Evolutionary conservation across 2,888 invertebrate species (phyloP).

Genomic region (Perizoma affinitatum): DNA sequence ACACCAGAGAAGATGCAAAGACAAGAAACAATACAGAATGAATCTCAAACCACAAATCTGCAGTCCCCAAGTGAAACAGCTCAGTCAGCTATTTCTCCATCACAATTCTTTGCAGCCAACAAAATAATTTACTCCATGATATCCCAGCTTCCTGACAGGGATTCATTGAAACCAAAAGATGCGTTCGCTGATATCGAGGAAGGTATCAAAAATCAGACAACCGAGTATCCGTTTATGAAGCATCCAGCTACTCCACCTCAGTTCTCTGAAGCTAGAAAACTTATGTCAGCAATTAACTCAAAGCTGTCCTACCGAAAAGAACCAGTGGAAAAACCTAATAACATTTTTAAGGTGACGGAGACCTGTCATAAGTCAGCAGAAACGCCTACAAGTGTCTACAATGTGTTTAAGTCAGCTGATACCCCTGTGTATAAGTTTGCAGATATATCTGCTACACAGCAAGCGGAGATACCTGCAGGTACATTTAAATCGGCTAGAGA

Average conservation of each 20-base stretch:
- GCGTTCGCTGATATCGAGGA: slow-evolving; percentile 77
- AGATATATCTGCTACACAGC: slow-evolving; percentile 28
- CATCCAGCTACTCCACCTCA: slow-evolving; percentile 77
- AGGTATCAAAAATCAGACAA: slow-evolving; percentile 71
- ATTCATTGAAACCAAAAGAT: slow-evolving; percentile 65
- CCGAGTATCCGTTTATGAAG: slow-evolving; percentile 72
- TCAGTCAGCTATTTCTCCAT: slow-evolving; percentile 68
- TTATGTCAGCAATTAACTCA: slow-evolving; percentile 75
- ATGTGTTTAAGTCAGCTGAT: slow-evolving; percentile 24
- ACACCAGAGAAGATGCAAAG: slow-evolving; percentile 42
- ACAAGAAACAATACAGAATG: slow-evolving; percentile 43
- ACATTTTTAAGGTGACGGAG: slow-evolving; percentile 10
- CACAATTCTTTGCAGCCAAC: slow-evolving; percentile 76
- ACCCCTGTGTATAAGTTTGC: slow-evolving; percentile 14
- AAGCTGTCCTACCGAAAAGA: slow-evolving; percentile 56
- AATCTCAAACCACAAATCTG: slow-evolving; percentile 34
- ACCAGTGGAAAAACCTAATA: slow-evolving; percentile 20
- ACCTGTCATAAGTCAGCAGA: slow-evolving; percentile 4
- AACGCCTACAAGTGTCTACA: slow-evolving; percentile 22
- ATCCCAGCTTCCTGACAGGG: slow-evolving; percentile 74
- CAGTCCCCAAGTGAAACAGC: slow-evolving; percentile 69
- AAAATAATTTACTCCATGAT: slow-evolving; percentile 79
- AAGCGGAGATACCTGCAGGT: slow-evolving; percentile 15
- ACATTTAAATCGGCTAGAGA: slow-evolving; percentile 58
- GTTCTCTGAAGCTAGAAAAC: slow-evolving; percentile 75